Base-by-base conservation (phyloP, 2,888 invertebrate genomes). In the Ferdinandea cuprea region DNA sequence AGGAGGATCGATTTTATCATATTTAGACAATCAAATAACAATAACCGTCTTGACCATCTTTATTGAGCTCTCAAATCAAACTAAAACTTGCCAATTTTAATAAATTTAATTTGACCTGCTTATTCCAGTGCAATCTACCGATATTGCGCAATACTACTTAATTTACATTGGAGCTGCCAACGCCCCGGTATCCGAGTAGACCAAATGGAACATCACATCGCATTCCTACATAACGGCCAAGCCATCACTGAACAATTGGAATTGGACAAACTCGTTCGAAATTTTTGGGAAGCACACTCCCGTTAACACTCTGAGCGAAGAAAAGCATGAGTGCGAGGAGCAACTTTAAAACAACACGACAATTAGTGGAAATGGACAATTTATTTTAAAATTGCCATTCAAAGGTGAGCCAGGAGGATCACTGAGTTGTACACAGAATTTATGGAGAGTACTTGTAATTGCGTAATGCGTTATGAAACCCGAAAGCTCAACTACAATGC, bases 131-230 rank as follows among this genome's bases (percentile, higher is more conserved):
- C n/a, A n/a, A n/a, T n/a, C 35, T 83, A 30, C 83, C 78, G 11
- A 1, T 84, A 15, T 30, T 85, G 13, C 84, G 78, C 69, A 79
- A 85, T 32, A 77, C 85, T 0, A 54, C 42, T 61, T 86, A 21
- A 85, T 81, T 0, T 85, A 77, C 76, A 54, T 81, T 40, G 84
- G 78, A 11, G 42, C 63, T 21, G 85, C 78, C 8, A 48, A 63
- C 11, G 21, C n/a, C 4, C 1, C 21, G 7, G 25, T 15, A 7
- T 7, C 25, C 48, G 21, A 21, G 9, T 3, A 0, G 13, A 1
- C 7, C 28, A 15, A n/a, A 9, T 9, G 9, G 8, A 17, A 19
- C n/a, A n/a, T n/a, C n/a, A n/a, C n/a, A 7, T 28, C 28, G 28
- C 32, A 32, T 8, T 32, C 6, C 5, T 5, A 25, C 5, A 25